These are phyloP conservation scores for Portunus trituberculatus DNA, from an alignment of 1,140 invertebrate species.

Conservation along the genomic window DNA sequence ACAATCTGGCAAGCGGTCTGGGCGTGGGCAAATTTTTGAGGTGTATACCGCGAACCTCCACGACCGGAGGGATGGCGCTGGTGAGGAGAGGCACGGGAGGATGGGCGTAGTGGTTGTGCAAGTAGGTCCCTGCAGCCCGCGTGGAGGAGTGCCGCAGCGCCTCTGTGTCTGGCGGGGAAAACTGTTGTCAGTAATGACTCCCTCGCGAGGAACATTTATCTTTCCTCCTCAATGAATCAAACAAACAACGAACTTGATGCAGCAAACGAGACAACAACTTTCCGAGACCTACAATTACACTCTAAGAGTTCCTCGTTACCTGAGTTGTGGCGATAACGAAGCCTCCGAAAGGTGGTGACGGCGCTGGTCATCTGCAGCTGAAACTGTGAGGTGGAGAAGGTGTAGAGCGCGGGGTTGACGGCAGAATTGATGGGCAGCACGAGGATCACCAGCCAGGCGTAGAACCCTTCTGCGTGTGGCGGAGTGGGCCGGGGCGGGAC, in stretches of 20 bases:
- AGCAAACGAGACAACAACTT: background rate
- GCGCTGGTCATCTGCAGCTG: slow-evolving; percentile 45
- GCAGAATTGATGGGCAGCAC: slow-evolving; percentile 90
- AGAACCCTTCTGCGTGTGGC: slow-evolving; percentile 83
- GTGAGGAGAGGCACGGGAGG: background rate
- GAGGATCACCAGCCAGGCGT: slow-evolving; percentile 82
- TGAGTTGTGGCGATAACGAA: slow-evolving; percentile 16
- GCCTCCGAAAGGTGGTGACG: background rate
- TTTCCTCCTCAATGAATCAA: background rate
- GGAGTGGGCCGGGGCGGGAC: no score
- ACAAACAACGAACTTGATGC: background rate
- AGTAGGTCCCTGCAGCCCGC: background rate
- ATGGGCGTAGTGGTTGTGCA: background rate
- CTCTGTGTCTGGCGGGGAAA: slow-evolving; percentile 40
- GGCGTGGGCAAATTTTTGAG: background rate
- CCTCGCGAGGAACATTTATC: background rate
- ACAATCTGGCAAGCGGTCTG: background rate
- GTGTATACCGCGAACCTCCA: background rate
- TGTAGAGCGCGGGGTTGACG: slow-evolving; percentile 89
- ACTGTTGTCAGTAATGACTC: background rate
- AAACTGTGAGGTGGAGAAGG: slow-evolving; percentile 87
- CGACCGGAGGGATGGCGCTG: background rate
- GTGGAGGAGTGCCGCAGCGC: slow-evolving; percentile 44
- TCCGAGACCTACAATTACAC: background rate
- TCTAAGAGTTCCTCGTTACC: background rate